These are phyloP conservation scores for Sipha maydis DNA, from an alignment of 2,888 invertebrate genomes.

Conservation along the genomic window DNA sequence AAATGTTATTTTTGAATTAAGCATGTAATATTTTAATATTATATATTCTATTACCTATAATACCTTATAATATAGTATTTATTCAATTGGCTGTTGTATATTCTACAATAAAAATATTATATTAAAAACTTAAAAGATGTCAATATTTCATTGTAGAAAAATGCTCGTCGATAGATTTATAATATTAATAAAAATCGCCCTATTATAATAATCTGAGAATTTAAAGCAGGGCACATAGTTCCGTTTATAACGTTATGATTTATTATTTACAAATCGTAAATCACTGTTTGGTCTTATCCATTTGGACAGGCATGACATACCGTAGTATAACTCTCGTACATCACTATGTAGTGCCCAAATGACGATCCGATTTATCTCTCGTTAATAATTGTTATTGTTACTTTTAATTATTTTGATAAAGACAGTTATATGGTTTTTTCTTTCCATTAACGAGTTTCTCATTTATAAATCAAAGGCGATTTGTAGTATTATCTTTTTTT, in stretches of 20 bases:
- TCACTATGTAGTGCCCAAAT: background rate
- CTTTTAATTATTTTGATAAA: background rate
- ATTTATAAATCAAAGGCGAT: background rate
- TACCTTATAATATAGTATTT: background rate
- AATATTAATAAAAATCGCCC: background rate
- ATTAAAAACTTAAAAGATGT: background rate
- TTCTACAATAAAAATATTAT: background rate
- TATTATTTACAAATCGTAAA: slow-evolving; percentile 45
- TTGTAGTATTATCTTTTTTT: background rate
- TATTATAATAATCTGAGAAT: slow-evolving; percentile 4
- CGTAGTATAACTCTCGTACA: slow-evolving; percentile 9
- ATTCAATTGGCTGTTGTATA: background rate
- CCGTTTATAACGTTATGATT: slow-evolving; percentile 20
- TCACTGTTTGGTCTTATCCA: background rate
- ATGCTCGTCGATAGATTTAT: background rate
- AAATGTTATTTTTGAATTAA: background rate
- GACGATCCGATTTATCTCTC: background rate
- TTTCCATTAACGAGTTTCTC: background rate
- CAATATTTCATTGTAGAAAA: background rate
- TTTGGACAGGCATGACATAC: slow-evolving; percentile 10
- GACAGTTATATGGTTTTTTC: background rate
- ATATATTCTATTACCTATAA: background rate
- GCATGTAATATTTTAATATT: background rate
- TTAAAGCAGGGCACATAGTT: background rate
- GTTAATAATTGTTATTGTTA: background rate